A percentile compares a stretch with the other conserved stretches of the same genome.
These are phyloP conservation scores for Columba janthina DNA, from an alignment of 2,113 vertebrate genomes.

Conservation along the genomic window DNA sequence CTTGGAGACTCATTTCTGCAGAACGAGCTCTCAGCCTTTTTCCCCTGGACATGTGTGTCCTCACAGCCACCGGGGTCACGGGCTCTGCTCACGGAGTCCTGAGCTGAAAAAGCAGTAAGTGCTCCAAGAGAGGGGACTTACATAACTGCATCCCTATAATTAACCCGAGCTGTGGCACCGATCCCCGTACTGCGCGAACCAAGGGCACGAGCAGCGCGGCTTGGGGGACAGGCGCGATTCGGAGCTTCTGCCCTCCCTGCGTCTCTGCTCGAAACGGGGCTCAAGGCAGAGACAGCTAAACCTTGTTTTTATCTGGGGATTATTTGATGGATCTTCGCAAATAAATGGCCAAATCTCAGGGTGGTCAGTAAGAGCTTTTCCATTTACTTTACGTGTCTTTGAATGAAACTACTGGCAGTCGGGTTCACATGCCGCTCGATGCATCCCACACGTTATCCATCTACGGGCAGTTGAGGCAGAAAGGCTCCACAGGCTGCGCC, in stretches of 20 bases:
- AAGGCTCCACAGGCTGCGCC: not conserved
- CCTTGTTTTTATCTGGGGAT: not conserved
- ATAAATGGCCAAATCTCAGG: not conserved
- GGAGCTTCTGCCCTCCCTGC: not conserved
- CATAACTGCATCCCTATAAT: not conserved
- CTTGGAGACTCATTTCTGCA: not conserved
- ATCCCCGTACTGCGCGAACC: fast-evolving
- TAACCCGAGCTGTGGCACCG: not conserved
- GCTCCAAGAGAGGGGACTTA: not conserved
- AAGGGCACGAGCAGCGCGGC: not conserved
- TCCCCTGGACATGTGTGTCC: not conserved
- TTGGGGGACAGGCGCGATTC: fast-evolving
- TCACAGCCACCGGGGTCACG: not conserved
- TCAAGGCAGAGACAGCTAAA: not conserved
- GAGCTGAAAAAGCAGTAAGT: not conserved
- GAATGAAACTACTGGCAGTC: not conserved
- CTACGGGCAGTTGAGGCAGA: not conserved
- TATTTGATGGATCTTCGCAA: not conserved
- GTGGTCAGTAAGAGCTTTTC: not conserved
- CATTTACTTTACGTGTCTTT: not conserved
- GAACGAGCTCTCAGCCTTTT: not conserved
- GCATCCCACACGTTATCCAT: fast-evolving
- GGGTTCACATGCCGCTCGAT: fast-evolving
- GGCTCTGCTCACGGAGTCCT: not conserved
- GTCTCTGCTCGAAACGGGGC: fast-evolving